Evolutionary conservation across 2,797 vertebrate species (phyloP).

Genomic region (Diplodus sargus): DNA sequence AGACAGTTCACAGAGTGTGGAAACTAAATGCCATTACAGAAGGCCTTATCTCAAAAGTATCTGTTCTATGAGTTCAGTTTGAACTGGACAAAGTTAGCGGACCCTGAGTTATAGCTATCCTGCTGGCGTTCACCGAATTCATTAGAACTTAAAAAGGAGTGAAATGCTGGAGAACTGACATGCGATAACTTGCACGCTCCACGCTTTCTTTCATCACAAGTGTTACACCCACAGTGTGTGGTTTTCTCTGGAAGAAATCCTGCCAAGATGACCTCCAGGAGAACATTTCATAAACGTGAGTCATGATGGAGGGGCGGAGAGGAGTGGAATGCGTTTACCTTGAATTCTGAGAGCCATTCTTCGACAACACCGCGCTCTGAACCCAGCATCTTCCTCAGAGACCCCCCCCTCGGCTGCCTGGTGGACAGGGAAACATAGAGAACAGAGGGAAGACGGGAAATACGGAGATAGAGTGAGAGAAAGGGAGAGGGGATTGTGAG

Average conservation of each 20-base stretch:
- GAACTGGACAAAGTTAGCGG: background rate
- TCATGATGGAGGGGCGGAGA: slow-evolving; percentile 30
- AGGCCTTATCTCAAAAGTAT: background rate
- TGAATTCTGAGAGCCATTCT: slow-evolving; percentile 99
- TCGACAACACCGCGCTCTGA: slow-evolving; percentile 94
- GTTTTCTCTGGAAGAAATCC: slow-evolving; percentile 10
- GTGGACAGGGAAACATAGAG: slow-evolving; percentile 16
- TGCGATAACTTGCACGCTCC: background rate
- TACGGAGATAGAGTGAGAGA: background rate
- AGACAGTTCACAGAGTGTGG: no score
- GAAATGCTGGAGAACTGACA: slow-evolving; percentile 27
- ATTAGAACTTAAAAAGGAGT: slow-evolving; percentile 19
- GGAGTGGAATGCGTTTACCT: slow-evolving; percentile 84
- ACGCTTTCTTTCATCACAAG: slow-evolving; percentile 6
- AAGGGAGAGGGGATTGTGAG: background rate
- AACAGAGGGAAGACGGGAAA: background rate
- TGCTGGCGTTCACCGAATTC: slow-evolving; percentile 3
- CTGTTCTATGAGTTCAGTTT: background rate
- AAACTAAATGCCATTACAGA: no score
- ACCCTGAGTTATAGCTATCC: background rate
- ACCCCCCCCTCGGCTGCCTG: slow-evolving; percentile 79
- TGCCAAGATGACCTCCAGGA: slow-evolving; percentile 17
- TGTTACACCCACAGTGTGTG: slow-evolving; percentile 22
- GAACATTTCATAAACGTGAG: slow-evolving; percentile 65
- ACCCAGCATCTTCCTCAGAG: slow-evolving; percentile 93